Conservation (phyloP, 2,888 invertebrate genomes). For the Troides aeacus region DNA sequence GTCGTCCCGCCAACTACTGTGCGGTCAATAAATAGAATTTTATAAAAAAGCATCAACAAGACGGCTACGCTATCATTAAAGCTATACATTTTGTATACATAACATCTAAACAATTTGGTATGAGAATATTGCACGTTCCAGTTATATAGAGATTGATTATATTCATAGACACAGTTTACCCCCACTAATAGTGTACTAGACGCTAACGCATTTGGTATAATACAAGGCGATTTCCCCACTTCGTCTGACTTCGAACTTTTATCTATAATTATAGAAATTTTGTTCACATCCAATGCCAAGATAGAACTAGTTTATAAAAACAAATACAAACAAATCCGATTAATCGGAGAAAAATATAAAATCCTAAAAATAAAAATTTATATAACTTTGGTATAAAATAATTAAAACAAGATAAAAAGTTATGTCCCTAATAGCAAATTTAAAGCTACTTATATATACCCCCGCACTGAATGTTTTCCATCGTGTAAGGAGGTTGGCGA, state of each 20-base stretch:
- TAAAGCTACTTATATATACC: constrained; percentile 8
- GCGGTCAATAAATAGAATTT: constrained; percentile 77
- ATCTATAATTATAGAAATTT: not conserved
- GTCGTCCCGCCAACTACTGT: constrained; percentile 71
- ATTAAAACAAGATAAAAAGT: not conserved
- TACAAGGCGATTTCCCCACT: constrained; percentile 41
- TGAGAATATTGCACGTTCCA: constrained; percentile 76
- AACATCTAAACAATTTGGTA: constrained; percentile 75
- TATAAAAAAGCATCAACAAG: constrained; percentile 79
- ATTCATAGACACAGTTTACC: constrained; percentile 45
- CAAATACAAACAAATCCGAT: not conserved
- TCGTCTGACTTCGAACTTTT: constrained; percentile 25
- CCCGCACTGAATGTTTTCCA: constrained; percentile 14
- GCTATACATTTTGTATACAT: constrained; percentile 78
- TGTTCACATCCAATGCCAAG: constrained; percentile 3
- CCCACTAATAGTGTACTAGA: constrained; percentile 45
- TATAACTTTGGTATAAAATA: not conserved
- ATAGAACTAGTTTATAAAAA: not conserved
- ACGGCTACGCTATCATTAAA: constrained; percentile 77
- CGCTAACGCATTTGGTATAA: constrained; percentile 61
- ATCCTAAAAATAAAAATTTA: not conserved
- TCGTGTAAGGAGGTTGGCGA: not conserved
- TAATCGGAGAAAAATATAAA: not conserved
- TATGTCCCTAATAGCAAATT: not conserved
- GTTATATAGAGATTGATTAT: constrained; percentile 48